These are phyloP conservation scores for Spodoptera picta DNA, from an alignment of 2,888 invertebrate genomes.

Conservation along the genomic window DNA sequence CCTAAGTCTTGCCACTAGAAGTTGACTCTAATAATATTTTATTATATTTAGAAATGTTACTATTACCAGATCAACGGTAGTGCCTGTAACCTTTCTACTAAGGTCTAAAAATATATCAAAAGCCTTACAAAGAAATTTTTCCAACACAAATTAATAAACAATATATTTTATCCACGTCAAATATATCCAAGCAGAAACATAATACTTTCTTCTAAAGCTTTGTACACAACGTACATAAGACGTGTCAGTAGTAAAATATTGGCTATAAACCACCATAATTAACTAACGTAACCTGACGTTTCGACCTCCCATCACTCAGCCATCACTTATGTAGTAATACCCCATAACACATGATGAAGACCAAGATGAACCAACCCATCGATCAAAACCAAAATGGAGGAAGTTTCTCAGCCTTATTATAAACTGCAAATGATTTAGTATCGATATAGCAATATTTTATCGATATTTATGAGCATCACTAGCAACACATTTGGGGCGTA, in stretches of 20 bases:
- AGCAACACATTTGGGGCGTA: slow-evolving; percentile 51
- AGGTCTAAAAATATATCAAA: no score
- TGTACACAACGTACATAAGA: slow-evolving; percentile 4
- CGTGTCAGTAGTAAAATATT: slow-evolving; percentile 13
- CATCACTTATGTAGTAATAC: slow-evolving; percentile 33
- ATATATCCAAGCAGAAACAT: no score
- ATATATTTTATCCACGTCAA: no score
- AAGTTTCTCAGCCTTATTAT: slow-evolving; percentile 52
- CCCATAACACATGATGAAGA: slow-evolving; percentile 48
- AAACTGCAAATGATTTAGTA: slow-evolving; percentile 58
- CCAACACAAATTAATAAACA: no score
- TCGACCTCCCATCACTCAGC: slow-evolving; percentile 42
- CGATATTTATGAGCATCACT: slow-evolving; percentile 61
- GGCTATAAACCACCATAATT: slow-evolving; percentile 32
- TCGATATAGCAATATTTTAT: slow-evolving; percentile 60
- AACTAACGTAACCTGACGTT: slow-evolving; percentile 43
- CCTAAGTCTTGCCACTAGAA: no score
- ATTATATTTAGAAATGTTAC: no score
- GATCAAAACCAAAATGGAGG: slow-evolving; percentile 53
- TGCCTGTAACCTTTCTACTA: no score
- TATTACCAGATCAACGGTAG: no score
- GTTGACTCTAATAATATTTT: no score
- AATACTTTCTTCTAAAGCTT: no score
- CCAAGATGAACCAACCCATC: slow-evolving; percentile 43
- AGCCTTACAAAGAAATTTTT: no score